Conservation (phyloP, 2,113 vertebrate genomes). For the Platysternon megacephalum region DNA sequence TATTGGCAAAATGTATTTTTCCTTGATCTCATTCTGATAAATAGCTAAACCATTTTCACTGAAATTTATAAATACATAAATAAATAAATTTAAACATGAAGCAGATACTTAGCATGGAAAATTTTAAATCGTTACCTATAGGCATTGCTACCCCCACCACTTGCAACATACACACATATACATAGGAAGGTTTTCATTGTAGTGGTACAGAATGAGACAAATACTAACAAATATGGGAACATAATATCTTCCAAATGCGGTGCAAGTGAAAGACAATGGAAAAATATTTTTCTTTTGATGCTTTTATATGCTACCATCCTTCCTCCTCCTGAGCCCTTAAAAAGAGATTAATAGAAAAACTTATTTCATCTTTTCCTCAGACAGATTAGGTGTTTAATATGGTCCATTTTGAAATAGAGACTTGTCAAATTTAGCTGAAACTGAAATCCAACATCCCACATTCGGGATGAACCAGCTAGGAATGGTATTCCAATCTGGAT, state of each 20-base stretch:
- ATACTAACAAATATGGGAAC: rapidly evolving
- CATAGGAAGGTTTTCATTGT: background rate
- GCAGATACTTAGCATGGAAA: background rate
- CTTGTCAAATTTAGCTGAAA: background rate
- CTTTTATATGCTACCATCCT: background rate
- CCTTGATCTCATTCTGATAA: background rate
- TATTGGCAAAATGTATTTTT: background rate
- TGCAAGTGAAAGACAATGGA: background rate
- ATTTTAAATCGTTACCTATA: background rate
- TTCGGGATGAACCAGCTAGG: background rate
- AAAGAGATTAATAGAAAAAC: background rate
- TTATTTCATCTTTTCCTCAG: background rate
- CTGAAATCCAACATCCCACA: background rate
- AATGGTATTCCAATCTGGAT: background rate
- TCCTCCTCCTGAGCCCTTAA: background rate
- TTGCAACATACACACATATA: background rate
- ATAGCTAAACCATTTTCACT: background rate
- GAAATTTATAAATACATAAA: background rate
- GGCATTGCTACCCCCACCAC: background rate
- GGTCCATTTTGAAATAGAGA: background rate
- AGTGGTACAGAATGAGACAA: background rate
- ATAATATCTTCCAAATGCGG: background rate
- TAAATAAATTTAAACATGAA: background rate
- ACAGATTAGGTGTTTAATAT: background rate
- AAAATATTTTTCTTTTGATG: background rate